Conservation (phyloP, 2,797 vertebrate genomes). For the Anabas testudineus region DNA sequence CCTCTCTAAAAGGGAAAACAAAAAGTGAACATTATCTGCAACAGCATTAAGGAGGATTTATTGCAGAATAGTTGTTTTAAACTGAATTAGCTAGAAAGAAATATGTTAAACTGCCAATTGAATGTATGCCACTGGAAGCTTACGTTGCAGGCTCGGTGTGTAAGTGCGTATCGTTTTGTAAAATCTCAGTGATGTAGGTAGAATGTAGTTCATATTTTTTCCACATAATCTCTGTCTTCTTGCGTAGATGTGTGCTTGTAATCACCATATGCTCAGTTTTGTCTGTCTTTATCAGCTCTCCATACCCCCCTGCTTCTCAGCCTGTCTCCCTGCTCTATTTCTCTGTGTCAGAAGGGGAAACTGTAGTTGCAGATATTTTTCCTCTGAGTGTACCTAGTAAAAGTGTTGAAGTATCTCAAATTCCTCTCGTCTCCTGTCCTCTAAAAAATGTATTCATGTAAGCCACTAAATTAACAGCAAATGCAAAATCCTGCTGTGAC, state of each 20-base stretch:
- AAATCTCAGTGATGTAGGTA: background rate
- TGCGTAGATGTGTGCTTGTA: conserved; percentile 16
- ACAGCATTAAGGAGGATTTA: too few relatives aligned
- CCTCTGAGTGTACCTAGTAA: conserved; percentile 26
- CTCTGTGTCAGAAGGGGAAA: conserved; percentile 20
- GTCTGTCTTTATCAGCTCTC: background rate
- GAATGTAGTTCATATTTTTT: background rate
- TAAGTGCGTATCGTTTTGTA: background rate
- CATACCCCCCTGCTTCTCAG: background rate
- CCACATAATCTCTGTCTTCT: background rate
- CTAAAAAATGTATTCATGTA: conserved; percentile 5
- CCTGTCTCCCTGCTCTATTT: conserved; percentile 28
- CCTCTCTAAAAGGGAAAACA: too few relatives aligned
- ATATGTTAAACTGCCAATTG: too few relatives aligned
- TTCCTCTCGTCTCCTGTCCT: conserved; percentile 12
- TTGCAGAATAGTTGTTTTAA: too few relatives aligned
- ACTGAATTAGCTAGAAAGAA: too few relatives aligned
- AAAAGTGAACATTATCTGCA: too few relatives aligned
- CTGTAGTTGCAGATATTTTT: conserved; percentile 22
- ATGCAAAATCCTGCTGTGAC: conserved; percentile 19
- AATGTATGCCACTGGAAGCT: too few relatives aligned
- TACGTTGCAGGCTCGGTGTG: background rate
- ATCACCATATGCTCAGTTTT: background rate
- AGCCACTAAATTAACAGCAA: conserved; percentile 20
- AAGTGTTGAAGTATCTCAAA: conserved; percentile 50